Evolutionary conservation across 2,888 invertebrate genomes (phyloP).

Genomic region (Hermodice carunculata): DNA sequence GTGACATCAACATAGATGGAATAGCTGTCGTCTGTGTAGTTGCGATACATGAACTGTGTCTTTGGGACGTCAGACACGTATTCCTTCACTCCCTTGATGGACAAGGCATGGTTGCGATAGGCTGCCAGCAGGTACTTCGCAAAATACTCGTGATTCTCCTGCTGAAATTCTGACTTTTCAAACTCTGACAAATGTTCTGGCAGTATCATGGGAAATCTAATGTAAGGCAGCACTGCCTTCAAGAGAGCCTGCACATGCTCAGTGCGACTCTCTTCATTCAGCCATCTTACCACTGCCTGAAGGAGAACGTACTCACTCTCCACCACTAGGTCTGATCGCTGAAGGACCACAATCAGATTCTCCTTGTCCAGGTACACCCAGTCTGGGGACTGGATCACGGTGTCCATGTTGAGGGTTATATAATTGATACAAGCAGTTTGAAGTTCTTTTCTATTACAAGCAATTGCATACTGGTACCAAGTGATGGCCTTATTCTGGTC

Average conservation of each 20-base stretch:
- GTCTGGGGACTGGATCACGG: conserved; percentile 28
- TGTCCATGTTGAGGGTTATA: conserved; percentile 39
- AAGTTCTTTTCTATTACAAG: conserved; percentile 28
- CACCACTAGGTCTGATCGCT: conserved; percentile 65
- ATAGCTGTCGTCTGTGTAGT: conserved; percentile 66
- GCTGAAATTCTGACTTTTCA: conserved; percentile 78
- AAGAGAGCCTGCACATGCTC: conserved; percentile 10
- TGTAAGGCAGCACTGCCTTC: background rate
- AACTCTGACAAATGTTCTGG: conserved; percentile 77
- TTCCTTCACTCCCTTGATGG: conserved; percentile 47
- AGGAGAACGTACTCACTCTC: conserved; percentile 70
- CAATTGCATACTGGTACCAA: conserved; percentile 69
- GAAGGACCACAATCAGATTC: conserved; percentile 68
- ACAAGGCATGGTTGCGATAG: conserved; percentile 70
- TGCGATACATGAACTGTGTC: conserved; percentile 65
- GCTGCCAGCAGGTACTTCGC: conserved; percentile 67
- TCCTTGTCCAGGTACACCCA: conserved; percentile 64
- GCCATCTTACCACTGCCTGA: conserved; percentile 44
- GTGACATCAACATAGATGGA: conserved; percentile 38
- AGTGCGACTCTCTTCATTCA: conserved; percentile 9
- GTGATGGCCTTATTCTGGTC: conserved; percentile 33
- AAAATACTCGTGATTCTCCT: conserved; percentile 47
- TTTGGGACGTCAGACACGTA: conserved; percentile 12
- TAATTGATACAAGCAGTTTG: conserved; percentile 36
- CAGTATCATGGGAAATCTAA: background rate